Evolutionary conservation across 2,113 vertebrate species (phyloP).

Genomic region (Brachyhypopomus gauderio): DNA sequence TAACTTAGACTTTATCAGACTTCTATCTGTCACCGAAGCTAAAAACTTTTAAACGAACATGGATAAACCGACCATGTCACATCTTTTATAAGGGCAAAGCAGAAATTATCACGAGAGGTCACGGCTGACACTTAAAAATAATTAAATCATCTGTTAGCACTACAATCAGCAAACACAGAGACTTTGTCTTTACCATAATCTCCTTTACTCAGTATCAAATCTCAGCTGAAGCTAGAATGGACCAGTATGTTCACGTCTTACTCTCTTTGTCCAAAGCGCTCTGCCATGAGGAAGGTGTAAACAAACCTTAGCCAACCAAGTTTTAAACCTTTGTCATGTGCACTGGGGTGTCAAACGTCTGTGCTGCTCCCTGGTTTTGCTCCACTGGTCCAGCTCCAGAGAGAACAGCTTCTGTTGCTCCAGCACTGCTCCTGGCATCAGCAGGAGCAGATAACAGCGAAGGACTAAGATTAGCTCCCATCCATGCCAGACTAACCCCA

Average conservation of each 20-base stretch:
- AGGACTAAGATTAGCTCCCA: conserved; percentile 31
- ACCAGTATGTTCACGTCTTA: too few species aligned
- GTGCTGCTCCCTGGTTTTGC: conserved; percentile 39
- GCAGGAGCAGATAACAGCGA: conserved; percentile 27
- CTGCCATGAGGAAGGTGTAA: conserved; percentile 5
- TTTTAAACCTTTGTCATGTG: conserved; percentile 57
- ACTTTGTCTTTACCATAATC: too few species aligned
- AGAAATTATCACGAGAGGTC: not conserved
- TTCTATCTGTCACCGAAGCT: not conserved
- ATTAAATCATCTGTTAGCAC: too few species aligned
- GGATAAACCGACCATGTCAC: not conserved
- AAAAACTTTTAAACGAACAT: conserved; percentile 22
- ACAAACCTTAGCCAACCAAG: not conserved
- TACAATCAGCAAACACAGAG: too few species aligned
- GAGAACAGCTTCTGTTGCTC: conserved; percentile 33
- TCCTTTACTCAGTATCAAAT: too few species aligned
- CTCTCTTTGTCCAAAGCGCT: not conserved
- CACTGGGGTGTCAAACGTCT: conserved; percentile 56
- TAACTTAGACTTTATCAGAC: not conserved
- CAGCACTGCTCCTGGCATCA: conserved; percentile 15
- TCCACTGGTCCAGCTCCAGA: conserved; percentile 10
- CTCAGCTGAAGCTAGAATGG: too few species aligned
- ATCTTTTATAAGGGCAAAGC: conserved; percentile 13
- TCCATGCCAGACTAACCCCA: conserved; percentile 39
- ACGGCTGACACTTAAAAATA: not conserved